These are phyloP conservation scores for Lacerta bilineata DNA, from an alignment of 2,797 vertebrate species.

Conservation along the genomic window DNA sequence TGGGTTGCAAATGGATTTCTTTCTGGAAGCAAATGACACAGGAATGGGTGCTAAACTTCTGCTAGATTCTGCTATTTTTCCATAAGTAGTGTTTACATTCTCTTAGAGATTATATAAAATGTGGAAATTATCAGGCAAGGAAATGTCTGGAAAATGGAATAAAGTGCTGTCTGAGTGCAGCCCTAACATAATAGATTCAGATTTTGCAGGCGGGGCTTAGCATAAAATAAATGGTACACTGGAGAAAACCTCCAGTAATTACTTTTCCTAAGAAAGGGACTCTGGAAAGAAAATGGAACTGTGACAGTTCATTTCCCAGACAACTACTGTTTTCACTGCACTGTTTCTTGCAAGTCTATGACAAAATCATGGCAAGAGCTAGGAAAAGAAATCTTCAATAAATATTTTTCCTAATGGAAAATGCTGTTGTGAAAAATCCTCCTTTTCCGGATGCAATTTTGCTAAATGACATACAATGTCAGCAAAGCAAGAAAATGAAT, in stretches of 20 bases:
- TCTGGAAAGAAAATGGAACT: background rate
- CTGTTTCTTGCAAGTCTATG: background rate
- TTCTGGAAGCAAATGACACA: no score
- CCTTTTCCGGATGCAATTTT: background rate
- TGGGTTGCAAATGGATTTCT: no score
- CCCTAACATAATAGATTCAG: background rate
- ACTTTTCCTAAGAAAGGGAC: background rate
- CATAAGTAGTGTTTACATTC: no score
- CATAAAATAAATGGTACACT: background rate
- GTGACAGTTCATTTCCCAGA: background rate
- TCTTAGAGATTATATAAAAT: no score
- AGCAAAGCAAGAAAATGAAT: background rate
- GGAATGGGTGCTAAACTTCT: no score
- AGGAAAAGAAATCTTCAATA: conserved; percentile 5
- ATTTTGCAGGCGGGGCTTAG: background rate
- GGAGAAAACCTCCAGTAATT: background rate
- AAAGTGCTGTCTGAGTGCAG: background rate
- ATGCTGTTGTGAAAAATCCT: background rate
- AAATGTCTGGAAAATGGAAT: no score
- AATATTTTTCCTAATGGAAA: background rate
- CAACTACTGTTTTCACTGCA: background rate
- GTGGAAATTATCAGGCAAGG: background rate
- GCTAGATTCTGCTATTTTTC: no score
- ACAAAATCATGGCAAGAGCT: background rate
- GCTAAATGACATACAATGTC: background rate